These are phyloP conservation scores for Fragum whitleyi DNA, from an alignment of 2,888 invertebrate species.

Conservation along the genomic window DNA sequence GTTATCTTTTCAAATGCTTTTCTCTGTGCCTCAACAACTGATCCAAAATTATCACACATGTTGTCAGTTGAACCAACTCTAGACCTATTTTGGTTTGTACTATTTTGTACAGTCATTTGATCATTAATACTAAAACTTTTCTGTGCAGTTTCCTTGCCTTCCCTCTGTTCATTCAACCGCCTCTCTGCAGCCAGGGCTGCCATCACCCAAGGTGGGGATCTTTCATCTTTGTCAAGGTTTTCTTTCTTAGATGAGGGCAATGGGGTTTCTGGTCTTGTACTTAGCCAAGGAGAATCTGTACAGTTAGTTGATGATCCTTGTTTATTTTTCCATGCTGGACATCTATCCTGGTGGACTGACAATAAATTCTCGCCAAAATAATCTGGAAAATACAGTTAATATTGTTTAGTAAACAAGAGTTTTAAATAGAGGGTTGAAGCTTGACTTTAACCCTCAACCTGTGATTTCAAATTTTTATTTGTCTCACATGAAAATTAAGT, in stretches of 20 bases:
- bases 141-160: not conserved
- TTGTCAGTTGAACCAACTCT: not conserved
- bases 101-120: too few species aligned
- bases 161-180: constrained; percentile 41
- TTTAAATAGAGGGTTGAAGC: too few species aligned
- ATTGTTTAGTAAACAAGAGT: too few species aligned
- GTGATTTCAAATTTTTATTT: too few species aligned
- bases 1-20: not conserved
- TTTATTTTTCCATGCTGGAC: constrained; percentile 31
- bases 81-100: not conserved
- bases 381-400: constrained; percentile 54
- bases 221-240: not conserved
- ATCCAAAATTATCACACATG: not conserved
- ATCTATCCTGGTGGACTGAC: constrained; percentile 36
- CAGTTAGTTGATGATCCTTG: not conserved
- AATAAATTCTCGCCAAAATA: constrained; percentile 38
- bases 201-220: constrained; percentile 53
- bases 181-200: constrained; percentile 60
- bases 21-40: not conserved
- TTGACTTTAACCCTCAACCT: too few species aligned
- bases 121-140: too few species aligned
- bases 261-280: constrained; percentile 21
- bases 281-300: constrained; percentile 42
- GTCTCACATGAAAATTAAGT: too few species aligned
- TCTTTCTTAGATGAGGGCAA: not conserved